Evolutionary conservation across 2,797 vertebrate genomes (phyloP).

Genomic region (Melanogrammus aeglefinus): DNA sequence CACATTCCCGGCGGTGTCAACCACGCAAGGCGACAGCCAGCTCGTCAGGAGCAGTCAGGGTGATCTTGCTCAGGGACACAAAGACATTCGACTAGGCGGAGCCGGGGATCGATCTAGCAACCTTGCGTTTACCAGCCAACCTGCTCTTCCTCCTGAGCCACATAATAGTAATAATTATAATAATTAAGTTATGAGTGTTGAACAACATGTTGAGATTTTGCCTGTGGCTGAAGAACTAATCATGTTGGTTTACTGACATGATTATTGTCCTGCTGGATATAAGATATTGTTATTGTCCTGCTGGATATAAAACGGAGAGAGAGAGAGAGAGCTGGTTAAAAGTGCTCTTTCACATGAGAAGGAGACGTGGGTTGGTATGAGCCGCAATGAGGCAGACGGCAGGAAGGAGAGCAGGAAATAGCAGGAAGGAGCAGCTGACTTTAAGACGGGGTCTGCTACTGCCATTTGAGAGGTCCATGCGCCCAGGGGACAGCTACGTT

Average conservation of each 20-base stretch:
- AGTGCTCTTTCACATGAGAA: conserved; percentile 29
- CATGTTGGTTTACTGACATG: neutral
- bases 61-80: too few relatives aligned
- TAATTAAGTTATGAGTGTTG: neutral
- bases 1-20: too few relatives aligned
- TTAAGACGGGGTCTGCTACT: conserved; percentile 58
- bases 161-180: too few relatives aligned
- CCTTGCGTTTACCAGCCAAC: too few relatives aligned
- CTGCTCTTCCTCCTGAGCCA: neutral
- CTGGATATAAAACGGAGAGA: neutral
- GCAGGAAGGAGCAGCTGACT: conserved; percentile 35
- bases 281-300: neutral
- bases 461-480: conserved; percentile 48
- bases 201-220: neutral
- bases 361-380: conserved; percentile 28
- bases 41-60: too few relatives aligned
- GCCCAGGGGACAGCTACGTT: conserved; percentile 43
- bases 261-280: neutral
- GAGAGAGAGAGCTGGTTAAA: neutral
- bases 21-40: too few relatives aligned
- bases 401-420: conserved; percentile 19
- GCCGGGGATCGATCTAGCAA: too few relatives aligned
- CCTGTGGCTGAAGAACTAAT: neutral
- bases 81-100: too few relatives aligned
- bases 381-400: neutral